Percentiles rank a stretch among this genome's conserved stretches.
Conservation (phyloP, 2,888 invertebrate genomes). For the Dolichopus griseipennis region DNA sequence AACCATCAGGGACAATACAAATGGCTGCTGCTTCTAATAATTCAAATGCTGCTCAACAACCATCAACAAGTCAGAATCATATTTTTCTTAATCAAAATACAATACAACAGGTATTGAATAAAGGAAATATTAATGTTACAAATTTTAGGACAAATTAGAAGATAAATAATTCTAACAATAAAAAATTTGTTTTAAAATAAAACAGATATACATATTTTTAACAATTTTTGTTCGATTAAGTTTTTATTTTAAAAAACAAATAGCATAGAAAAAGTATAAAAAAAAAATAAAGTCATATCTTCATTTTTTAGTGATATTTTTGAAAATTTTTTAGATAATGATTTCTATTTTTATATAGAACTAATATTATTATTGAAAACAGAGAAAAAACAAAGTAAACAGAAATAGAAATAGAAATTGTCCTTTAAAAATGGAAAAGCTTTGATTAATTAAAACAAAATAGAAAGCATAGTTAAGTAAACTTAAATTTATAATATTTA, state of each 20-base stretch:
- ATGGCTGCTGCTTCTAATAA: neutral
- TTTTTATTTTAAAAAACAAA: neutral
- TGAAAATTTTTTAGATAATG: neutral
- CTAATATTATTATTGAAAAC: neutral
- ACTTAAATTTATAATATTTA: neutral
- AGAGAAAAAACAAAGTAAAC: too few species aligned
- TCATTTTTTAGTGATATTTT: conserved; percentile 1
- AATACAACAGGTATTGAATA: neutral
- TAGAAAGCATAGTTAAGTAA: too few species aligned
- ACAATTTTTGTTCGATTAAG: neutral
- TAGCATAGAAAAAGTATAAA: neutral
- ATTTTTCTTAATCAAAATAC: neutral
- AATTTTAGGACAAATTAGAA: neutral
- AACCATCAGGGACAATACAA: conserved; percentile 24
- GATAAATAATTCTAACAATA: neutral
- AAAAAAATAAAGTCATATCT: neutral
- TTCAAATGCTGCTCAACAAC: neutral
- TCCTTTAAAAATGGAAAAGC: too few species aligned
- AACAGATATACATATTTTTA: neutral
- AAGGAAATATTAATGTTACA: neutral
- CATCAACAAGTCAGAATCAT: neutral
- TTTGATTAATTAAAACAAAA: too few species aligned
- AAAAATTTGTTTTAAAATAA: neutral
- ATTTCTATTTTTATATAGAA: neutral
- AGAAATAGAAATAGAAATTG: too few species aligned